Conservation (phyloP, 2,888 invertebrate species). For the Polymixis lichenea region DNA sequence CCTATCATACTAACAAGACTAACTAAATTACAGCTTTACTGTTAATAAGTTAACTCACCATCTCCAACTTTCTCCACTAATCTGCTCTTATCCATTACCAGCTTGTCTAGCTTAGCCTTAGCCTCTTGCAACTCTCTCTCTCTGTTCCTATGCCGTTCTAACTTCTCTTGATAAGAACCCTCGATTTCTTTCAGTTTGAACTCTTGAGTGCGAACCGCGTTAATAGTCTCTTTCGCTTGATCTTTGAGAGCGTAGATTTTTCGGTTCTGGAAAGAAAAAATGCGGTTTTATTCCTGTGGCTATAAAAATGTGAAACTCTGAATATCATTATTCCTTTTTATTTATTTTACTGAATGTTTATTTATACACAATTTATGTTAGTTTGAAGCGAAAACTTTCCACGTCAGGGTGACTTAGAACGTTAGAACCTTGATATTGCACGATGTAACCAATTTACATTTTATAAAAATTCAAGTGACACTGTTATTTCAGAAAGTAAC, state of each 20-base stretch:
- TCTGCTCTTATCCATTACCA: constrained; percentile 85
- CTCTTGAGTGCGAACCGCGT: constrained; percentile 79
- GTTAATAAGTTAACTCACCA: constrained; percentile 78
- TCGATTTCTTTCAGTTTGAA: constrained; percentile 81
- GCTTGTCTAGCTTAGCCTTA: constrained; percentile 87
- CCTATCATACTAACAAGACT: too few species aligned
- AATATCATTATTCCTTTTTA: too few species aligned
- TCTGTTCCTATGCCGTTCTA: constrained; percentile 86
- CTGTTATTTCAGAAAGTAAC: not conserved
- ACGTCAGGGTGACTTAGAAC: not conserved
- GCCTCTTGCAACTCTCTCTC: constrained; percentile 87
- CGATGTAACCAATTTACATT: not conserved
- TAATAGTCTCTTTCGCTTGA: constrained; percentile 78
- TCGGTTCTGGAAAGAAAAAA: constrained; percentile 74
- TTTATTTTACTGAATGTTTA: not conserved
- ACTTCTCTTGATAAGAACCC: constrained; percentile 81
- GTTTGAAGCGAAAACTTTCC: not conserved
- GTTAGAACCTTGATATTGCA: not conserved
- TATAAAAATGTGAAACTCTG: not conserved
- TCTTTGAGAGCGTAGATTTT: constrained; percentile 80
- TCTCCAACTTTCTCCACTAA: constrained; percentile 86
- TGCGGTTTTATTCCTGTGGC: not conserved
- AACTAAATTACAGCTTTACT: too few species aligned
- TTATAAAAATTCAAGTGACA: not conserved
- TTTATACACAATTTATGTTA: not conserved